phyloP scores from a whole-genome alignment of 2,888 invertebrate species.

The Eubasilissa splendida region DNA sequence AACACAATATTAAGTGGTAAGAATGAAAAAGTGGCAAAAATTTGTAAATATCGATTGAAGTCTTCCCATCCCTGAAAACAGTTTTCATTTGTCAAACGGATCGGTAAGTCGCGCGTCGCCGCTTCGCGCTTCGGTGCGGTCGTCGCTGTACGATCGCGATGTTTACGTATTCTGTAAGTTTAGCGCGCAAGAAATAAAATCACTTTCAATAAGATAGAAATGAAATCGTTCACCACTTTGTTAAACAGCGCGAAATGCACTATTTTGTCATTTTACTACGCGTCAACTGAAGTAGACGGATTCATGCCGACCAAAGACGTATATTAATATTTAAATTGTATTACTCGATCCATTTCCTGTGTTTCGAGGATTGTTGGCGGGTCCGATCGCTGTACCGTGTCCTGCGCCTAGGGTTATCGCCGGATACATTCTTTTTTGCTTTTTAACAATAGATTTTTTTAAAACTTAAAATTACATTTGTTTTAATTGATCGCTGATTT shows the following conservation, averaged over 20 bases:
- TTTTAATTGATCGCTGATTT: too few relatives aligned
- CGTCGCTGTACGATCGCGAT: background rate
- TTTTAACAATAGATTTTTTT: too few relatives aligned
- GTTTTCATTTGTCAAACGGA: slow-evolving; percentile 6
- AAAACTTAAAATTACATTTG: too few relatives aligned
- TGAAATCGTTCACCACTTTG: background rate
- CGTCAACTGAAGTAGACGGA: background rate
- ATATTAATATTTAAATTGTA: slow-evolving; percentile 11
- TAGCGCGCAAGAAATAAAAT: background rate
- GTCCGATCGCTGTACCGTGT: too few relatives aligned
- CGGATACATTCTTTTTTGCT: too few relatives aligned
- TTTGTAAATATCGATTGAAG: background rate
- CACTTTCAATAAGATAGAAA: too few relatives aligned
- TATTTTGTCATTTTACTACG: background rate
- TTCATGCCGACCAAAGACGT: background rate
- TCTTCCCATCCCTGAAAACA: slow-evolving; percentile 13
- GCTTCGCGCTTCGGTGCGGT: background rate
- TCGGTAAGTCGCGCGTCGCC: slow-evolving; percentile 2
- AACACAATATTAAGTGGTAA: too few relatives aligned
- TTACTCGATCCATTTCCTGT: slow-evolving; percentile 1
- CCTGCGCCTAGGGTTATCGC: too few relatives aligned
- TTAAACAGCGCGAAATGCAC: background rate
- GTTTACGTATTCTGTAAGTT: slow-evolving; percentile 1
- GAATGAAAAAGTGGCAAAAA: too few relatives aligned
- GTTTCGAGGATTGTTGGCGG: background rate